Evolutionary conservation across 2,797 vertebrate genomes (phyloP).

Genomic region (Diplodus puntazzo): DNA sequence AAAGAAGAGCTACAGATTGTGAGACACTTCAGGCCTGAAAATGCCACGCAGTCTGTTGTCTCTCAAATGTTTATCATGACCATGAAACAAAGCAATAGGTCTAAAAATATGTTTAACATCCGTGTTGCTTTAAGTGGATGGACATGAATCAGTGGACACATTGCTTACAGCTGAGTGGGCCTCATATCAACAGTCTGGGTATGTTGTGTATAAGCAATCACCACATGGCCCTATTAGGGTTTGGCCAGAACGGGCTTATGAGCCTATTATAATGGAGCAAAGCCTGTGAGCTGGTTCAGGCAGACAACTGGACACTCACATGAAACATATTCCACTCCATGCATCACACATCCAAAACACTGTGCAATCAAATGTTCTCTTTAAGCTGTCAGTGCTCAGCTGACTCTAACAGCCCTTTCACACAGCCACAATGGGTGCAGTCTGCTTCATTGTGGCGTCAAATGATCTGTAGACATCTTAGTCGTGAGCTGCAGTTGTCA

Average conservation of each 20-base stretch:
- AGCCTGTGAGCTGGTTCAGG: constrained; percentile 5
- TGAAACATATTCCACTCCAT: not conserved
- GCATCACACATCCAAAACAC: not conserved
- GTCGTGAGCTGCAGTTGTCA: too few species aligned
- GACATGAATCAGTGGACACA: constrained; percentile 48
- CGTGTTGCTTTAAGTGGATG: constrained; percentile 35
- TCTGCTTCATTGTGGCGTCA: too few species aligned
- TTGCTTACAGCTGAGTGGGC: constrained; percentile 42
- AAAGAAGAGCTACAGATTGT: constrained; percentile 51
- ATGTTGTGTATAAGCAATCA: constrained; percentile 39
- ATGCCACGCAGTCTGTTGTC: constrained; percentile 47
- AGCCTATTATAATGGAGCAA: constrained; percentile 16
- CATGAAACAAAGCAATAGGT: constrained; percentile 25
- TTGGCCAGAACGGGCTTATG: not conserved
- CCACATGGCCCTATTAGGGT: constrained; percentile 44
- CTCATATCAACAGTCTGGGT: constrained; percentile 51
- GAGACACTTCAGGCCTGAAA: constrained; percentile 18
- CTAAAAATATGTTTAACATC: constrained; percentile 39
- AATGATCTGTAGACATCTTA: too few species aligned
- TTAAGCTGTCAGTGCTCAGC: not conserved
- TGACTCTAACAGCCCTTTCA: not conserved
- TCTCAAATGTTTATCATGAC: constrained; percentile 49
- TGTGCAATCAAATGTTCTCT: not conserved
- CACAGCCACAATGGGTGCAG: too few species aligned
- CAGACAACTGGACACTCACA: constrained; percentile 19